These are phyloP conservation scores for Muntiacus muntjak DNA, from an alignment of 2,113 vertebrate genomes.

Conservation along the genomic window DNA sequence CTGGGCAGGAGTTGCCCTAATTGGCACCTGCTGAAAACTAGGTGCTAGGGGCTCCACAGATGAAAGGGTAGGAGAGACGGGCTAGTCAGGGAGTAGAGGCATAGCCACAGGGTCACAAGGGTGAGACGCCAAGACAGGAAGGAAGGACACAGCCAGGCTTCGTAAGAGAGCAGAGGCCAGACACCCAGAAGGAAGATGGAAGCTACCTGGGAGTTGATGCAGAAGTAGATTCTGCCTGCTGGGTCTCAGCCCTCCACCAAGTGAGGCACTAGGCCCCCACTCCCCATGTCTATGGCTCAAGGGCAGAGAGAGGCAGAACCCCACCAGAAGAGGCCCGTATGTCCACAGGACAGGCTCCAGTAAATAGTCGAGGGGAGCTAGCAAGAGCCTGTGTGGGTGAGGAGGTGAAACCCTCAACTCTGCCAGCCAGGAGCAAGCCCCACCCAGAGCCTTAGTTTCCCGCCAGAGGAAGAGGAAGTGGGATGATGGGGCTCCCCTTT, in stretches of 20 bases:
- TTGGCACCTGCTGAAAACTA: slow-evolving; percentile 38
- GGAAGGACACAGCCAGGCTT: not conserved
- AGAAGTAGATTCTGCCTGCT: not conserved
- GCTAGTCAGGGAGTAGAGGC: not conserved
- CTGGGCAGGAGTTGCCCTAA: slow-evolving; percentile 41
- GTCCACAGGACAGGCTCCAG: not conserved
- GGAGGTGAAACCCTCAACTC: not conserved
- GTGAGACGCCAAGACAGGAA: not conserved
- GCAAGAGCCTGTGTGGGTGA: not conserved
- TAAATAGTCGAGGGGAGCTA: not conserved
- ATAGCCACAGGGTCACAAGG: not conserved
- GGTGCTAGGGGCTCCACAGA: not conserved
- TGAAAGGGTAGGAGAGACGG: slow-evolving; percentile 36
- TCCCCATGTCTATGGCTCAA: fast-evolving
- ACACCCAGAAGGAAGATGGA: not conserved
- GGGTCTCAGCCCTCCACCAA: not conserved
- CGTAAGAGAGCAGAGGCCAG: not conserved
- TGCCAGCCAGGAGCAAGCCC: not conserved
- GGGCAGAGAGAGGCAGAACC: not conserved
- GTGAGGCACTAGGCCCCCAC: not conserved
- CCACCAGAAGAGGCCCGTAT: not conserved
- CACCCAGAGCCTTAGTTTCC: not conserved
- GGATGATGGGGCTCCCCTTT: not conserved
- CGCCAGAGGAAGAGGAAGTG: not conserved
- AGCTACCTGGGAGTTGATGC: not conserved